These are phyloP conservation scores for Sycophila sp. DNA, from an alignment of 1,140 invertebrate species.

Conservation along the genomic window DNA sequence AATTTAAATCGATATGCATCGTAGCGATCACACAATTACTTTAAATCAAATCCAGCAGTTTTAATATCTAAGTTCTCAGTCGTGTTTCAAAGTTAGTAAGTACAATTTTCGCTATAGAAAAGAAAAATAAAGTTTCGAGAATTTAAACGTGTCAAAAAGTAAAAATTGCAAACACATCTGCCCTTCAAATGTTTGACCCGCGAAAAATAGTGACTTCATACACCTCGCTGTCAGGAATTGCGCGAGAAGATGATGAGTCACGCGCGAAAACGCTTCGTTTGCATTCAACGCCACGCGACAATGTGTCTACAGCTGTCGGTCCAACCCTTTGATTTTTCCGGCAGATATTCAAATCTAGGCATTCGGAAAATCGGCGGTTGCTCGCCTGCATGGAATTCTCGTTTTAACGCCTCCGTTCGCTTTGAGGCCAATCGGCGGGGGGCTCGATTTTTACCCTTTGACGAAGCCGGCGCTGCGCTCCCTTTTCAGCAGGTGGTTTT, in stretches of 20 bases:
- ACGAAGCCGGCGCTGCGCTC: not conserved
- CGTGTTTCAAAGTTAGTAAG: too few relatives aligned
- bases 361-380: not conserved
- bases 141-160: not conserved
- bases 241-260: constrained; percentile 3
- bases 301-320: not conserved
- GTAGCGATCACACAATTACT: too few relatives aligned
- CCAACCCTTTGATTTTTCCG: not conserved
- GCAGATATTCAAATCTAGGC: not conserved
- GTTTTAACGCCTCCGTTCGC: not conserved
- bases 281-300: not conserved
- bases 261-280: not conserved
- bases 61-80: too few relatives aligned
- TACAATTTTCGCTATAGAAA: not conserved
- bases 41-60: too few relatives aligned
- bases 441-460: not conserved
- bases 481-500: not conserved
- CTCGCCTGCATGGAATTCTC: not conserved
- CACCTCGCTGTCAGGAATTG: not conserved
- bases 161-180: not conserved
- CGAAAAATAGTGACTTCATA: not conserved
- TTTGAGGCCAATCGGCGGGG: not conserved
- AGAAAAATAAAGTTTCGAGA: not conserved
- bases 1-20: too few relatives aligned
- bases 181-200: not conserved